Base-by-base conservation (phyloP, 1,140 invertebrate species). In the Bacillus rossius region DNA sequence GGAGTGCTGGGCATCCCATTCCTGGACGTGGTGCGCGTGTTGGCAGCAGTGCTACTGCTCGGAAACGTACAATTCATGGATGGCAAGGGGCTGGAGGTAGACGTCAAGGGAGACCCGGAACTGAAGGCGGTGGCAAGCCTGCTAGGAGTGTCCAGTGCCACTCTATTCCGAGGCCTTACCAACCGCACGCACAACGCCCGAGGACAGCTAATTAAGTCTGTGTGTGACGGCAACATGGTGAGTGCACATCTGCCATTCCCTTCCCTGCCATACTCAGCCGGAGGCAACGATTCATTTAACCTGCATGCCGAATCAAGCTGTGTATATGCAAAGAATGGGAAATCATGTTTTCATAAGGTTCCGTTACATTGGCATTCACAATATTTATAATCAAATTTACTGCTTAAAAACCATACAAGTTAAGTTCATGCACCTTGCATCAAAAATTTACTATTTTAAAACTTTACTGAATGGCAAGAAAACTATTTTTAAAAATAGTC, bases 11-110 rank as follows among this genome's bases (percentile, higher is more conserved):
- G 94, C 13, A 96, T 97, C 62, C 93, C 93, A 3, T 96, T 95
- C 70, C 73, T 94, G 70, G 94, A 97, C 74, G 94, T 97, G 7
- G 88, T 96, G 13, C 79, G 94, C 61, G 92, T 96, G 1, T 73
- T 97, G 56, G 89, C 93, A 20, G 92, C 93, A 0, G 91, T 96
- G 22, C 75, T 98, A 57, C 81, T 96, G 43, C 79, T 97, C 23
- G 94, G 94, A 37, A 97, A 96, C 73, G 87, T 96, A 38, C 85
- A 89, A 65, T 96, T 96, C 74, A 81, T 86, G 2, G 92, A 95
- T 68, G 82, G 84, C 49, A 48, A 80, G 64, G 80, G 85, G 1
- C 71, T 87, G 3, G 87, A 91, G 69, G 85, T 90, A 14, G 83
- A 85, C 53, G 84, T 88, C 8, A 84, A 84, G 61, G 86, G 85